phyloP scores from a whole-genome alignment of 2,113 vertebrate genomes.

The Macaca nemestrina region DNA sequence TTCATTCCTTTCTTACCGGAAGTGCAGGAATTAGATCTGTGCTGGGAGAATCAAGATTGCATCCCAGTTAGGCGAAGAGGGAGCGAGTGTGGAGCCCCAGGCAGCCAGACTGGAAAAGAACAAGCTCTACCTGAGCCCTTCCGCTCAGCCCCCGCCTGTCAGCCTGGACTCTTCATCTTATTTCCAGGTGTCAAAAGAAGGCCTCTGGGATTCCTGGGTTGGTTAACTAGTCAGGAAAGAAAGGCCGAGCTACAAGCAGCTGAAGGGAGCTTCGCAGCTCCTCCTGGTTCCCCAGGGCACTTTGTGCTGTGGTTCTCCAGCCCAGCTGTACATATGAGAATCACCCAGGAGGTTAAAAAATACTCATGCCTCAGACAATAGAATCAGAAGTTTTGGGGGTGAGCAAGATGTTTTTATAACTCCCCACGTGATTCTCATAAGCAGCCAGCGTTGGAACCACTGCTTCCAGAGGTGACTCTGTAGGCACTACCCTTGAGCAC shows the following conservation, averaged over 20 bases:
- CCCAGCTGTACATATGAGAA: not conserved
- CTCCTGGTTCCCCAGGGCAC: not conserved
- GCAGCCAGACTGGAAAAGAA: accelerated
- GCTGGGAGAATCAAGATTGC: not conserved
- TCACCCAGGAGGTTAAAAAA: not conserved
- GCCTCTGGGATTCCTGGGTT: not conserved
- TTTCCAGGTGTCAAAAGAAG: not conserved
- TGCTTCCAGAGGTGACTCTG: not conserved
- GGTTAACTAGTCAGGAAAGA: not conserved
- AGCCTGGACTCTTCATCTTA: not conserved
- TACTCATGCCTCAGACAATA: not conserved
- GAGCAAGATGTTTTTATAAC: not conserved
- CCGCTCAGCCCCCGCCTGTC: not conserved
- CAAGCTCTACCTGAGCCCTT: not conserved
- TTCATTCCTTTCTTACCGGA: slow-evolving; percentile 32
- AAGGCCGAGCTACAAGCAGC: not conserved
- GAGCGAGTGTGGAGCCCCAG: not conserved
- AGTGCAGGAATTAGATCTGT: slow-evolving; percentile 16
- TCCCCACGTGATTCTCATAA: not conserved
- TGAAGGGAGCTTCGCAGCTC: not conserved
- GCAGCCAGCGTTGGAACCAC: not conserved
- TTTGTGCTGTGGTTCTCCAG: not conserved
- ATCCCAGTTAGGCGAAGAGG: not conserved
- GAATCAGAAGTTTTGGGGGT: not conserved
- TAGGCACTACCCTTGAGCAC: not conserved